phyloP scores from a whole-genome alignment of 2,888 invertebrate species.

The Tachina lurida region DNA sequence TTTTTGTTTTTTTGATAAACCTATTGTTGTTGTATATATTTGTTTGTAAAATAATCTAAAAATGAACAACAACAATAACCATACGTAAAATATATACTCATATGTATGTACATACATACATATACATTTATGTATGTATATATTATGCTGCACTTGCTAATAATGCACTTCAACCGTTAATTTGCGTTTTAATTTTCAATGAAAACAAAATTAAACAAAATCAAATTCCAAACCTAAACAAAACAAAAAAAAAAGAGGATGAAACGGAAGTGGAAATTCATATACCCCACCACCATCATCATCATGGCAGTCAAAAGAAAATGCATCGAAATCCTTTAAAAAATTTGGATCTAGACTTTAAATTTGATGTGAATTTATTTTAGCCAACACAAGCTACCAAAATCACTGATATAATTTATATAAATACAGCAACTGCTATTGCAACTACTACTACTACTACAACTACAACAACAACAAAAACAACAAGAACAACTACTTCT shows the following conservation, averaged over 20 bases:
- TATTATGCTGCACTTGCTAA: conserved; percentile 68
- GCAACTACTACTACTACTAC: conserved; percentile 25
- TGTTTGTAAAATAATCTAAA: conserved; percentile 55
- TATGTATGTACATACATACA: no score
- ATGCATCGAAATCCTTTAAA: conserved; percentile 79
- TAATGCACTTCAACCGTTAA: conserved; percentile 64
- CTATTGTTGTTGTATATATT: conserved; percentile 53
- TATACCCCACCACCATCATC: conserved; percentile 81
- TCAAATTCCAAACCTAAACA: conserved; percentile 10
- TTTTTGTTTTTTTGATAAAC: neutral
- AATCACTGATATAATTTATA: conserved; percentile 15
- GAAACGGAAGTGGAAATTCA: conserved; percentile 79
- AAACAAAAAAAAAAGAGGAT: conserved; percentile 66
- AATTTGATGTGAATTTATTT: conserved; percentile 81
- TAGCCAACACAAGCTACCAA: conserved; percentile 73
- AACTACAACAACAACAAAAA: neutral
- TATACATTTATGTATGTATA: neutral
- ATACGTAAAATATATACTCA: neutral
- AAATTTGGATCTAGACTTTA: conserved; percentile 81
- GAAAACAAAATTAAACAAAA: conserved; percentile 30
- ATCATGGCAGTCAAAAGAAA: conserved; percentile 78
- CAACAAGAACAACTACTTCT: neutral
- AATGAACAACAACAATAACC: conserved; percentile 42
- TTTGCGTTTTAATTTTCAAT: conserved; percentile 58
- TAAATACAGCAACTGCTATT: conserved; percentile 23